Evolutionary conservation across 2,797 vertebrate genomes (phyloP), one percentile per base, ranked within the genome.

Genomic region (Pelobates cultripes): DNA sequence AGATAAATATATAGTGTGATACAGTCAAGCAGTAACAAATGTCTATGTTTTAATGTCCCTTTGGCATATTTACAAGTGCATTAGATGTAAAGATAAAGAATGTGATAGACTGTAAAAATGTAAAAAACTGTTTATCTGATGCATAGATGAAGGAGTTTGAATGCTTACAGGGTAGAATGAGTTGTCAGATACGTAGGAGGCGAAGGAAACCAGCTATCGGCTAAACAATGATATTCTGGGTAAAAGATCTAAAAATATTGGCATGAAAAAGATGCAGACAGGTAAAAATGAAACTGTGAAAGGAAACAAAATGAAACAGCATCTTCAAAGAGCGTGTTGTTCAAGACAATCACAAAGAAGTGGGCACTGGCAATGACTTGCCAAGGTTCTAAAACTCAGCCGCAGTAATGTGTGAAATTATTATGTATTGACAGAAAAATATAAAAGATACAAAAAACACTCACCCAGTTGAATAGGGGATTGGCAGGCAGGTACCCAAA

Each of bases 271-370:
- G 53, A 42, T 70, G 45, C 67, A 63, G 53, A 70, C 66, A 63
- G 53, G 79, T 81, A 75, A 68, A 66, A 81, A 64, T 70, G 51
- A 81, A 75, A 75, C 73, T 42, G 41, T 63, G 8, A 75, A 14
- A 70, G 79, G 73, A 81, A 81, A n/a, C 45, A 28, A 75, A 14
- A 70, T 73, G 73, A 81, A 81, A n/a, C 45, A 28, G 43, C 42
- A 51, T 45, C 44, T 42, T 63, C 44, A 14, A 70, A 70, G 4
- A 69, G n/a, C 14, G 67, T 43, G 2, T 40, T 40, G 7, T 74
- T 70, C 68, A 43, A 70, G 68, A 45, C 68, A 69, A 5, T 9
- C 40, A 70, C 3, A 4, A 45, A 70, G 12, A 45, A 44, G 45
- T 17, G 2, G 1, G 10, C 28, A 28, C 7, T 40, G n/a, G n/a